Conservation (phyloP, 2,113 vertebrate species). For the Festucalex cinctus region DNA sequence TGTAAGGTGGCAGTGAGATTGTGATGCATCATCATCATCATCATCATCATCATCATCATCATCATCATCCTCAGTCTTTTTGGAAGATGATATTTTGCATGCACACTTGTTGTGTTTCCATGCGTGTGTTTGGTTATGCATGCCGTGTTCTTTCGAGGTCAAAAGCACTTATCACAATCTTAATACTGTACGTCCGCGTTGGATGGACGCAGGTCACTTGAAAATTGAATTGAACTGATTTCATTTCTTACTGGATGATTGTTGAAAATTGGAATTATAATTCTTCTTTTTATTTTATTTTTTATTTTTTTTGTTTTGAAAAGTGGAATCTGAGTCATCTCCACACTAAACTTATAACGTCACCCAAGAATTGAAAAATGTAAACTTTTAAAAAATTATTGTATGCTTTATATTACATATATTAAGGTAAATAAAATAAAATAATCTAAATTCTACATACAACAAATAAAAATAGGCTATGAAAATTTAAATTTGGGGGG, state of each 20-base stretch:
- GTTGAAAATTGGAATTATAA: not conserved
- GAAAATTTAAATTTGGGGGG: no score
- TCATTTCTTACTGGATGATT: not conserved
- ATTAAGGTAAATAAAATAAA: not conserved
- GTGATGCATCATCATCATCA: constrained; percentile 10
- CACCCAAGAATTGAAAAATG: not conserved
- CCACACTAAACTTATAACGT: no score
- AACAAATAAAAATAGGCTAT: not conserved
- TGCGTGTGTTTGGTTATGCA: not conserved
- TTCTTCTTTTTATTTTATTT: not conserved
- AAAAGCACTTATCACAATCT: not conserved
- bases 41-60: no score
- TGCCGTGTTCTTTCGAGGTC: not conserved
- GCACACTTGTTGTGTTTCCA: not conserved
- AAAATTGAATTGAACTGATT: not conserved
- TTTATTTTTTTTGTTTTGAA: not conserved
- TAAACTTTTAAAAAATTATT: not conserved
- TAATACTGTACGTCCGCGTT: not conserved
- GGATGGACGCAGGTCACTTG: not conserved
- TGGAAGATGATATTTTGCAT: not conserved
- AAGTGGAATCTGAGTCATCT: no score
- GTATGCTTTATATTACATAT: not conserved
- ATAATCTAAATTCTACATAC: not conserved
- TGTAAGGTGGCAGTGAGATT: constrained; percentile 38
- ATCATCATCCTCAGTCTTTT: no score